Conservation (phyloP, 2,113 vertebrate genomes). For the Pseudopodoces humilis region DNA sequence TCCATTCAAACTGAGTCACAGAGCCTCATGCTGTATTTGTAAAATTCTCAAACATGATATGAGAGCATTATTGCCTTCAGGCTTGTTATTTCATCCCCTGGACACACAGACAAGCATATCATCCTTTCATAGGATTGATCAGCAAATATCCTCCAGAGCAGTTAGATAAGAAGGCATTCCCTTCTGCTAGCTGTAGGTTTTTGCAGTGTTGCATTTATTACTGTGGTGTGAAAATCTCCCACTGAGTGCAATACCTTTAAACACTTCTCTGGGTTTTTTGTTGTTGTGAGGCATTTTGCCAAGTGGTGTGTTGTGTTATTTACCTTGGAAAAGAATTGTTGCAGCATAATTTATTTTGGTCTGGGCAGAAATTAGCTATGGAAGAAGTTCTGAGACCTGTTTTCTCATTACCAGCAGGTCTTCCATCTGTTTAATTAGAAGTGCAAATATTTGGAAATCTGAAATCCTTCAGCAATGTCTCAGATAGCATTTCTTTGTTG, state of each 20-base stretch:
- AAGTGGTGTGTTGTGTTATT: constrained; percentile 58
- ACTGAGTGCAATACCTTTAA: constrained; percentile 70
- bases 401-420: constrained; percentile 71
- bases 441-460: constrained; percentile 76
- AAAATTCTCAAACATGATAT: constrained; percentile 73
- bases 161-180: constrained; percentile 70
- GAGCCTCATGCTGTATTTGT: constrained; percentile 67
- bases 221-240: constrained; percentile 62
- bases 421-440: constrained; percentile 80
- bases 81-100: constrained; percentile 69
- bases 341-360: constrained; percentile 66
- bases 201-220: constrained; percentile 70
- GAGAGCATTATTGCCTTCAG: constrained; percentile 69
- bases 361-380: constrained; percentile 65
- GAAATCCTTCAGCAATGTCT: constrained; percentile 53
- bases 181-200: constrained; percentile 62
- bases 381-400: constrained; percentile 70
- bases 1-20: constrained; percentile 68
- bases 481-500: constrained; percentile 65
- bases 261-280: constrained; percentile 34
- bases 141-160: constrained; percentile 72
- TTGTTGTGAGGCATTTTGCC: constrained; percentile 51
- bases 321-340: constrained; percentile 69
- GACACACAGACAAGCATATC: constrained; percentile 71
- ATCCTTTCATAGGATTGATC: constrained; percentile 75